Evolutionary conservation across 37 sponge, comb jelly and placozoan species (phyloP), one percentile per base, ranked within the genome.

Genomic region (Ianthella basta): DNA sequence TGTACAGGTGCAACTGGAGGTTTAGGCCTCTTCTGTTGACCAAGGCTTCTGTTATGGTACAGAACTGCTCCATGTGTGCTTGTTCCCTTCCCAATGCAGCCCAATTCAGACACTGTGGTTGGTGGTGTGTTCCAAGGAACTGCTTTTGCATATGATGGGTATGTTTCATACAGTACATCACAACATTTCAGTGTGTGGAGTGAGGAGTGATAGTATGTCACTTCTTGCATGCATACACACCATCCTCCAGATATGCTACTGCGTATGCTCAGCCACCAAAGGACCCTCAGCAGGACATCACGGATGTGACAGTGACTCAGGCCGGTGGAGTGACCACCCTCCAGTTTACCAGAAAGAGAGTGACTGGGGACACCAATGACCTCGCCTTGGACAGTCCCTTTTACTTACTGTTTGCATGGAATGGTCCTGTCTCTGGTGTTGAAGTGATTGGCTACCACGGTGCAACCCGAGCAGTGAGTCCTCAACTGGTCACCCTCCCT

Each of bases 301-400:
- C 32, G 34, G 34, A 69, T 2, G 29, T 18, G 18, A 27, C 70
- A 32, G 70, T 35, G 34, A 18, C 34, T 69, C 70, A 69, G 1
- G 70, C 29, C 19, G 27, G 27, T 69, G 70, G 70, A 30, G 70
- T 69, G 33, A 69, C 70, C 70, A 69, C 70, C 19, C 18, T 69
- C 34, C 29, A 35, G 18, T 69, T 69, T 33, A 69, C 35, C 34
- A 32, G 70, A 18, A 13, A 5, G 34, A 32, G 29, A 33, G 29
- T 35, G 34, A 69, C 70, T 30, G 70, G 70, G 29, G 70, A 69
- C 70, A 69, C 32, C 34, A 0, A 69, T 1, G 70, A 69, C 70
- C 34, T 30, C 27, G 35, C 29, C 34, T 6, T 69, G 70, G 34
- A 32, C 34, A 35, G 34, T 4, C 35, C 29, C 34, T 35, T 69